These are phyloP conservation scores for Pseudocheirus occidentalis DNA, from an alignment of 2,797 vertebrate species.

Conservation along the genomic window DNA sequence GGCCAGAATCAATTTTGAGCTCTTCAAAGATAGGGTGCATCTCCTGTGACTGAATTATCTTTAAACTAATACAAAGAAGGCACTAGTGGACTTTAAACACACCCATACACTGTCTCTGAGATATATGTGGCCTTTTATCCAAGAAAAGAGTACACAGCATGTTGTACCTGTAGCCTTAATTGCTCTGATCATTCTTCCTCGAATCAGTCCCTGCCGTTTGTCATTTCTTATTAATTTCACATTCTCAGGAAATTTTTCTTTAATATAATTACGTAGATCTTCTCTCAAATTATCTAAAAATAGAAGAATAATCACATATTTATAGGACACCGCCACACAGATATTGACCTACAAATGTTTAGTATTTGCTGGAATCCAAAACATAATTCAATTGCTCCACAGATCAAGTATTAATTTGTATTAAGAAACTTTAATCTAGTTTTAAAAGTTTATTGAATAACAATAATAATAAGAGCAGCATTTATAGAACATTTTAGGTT, in stretches of 20 bases:
- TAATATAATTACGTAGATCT: constrained; percentile 86
- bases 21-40: neutral
- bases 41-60: neutral
- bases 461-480: neutral
- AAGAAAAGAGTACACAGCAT: neutral
- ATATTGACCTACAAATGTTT: neutral
- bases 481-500: neutral
- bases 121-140: neutral
- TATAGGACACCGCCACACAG: neutral
- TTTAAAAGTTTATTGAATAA: neutral
- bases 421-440: neutral
- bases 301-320: constrained; percentile 39
- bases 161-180: constrained; percentile 90
- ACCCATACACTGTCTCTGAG: neutral
- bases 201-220: constrained; percentile 92
- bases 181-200: constrained; percentile 93
- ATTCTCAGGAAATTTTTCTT: constrained; percentile 85
- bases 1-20: neutral
- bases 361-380: neutral
- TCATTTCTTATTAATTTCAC: constrained; percentile 92
- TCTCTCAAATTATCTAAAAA: constrained; percentile 92
- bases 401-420: neutral
- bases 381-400: neutral
- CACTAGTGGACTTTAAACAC: neutral
- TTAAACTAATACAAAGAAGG: neutral